Percentiles rank a stretch among this genome's conserved stretches.
Evolutionary conservation across 2,888 invertebrate species (phyloP).

Genomic region (Diloba caeruleocephala): DNA sequence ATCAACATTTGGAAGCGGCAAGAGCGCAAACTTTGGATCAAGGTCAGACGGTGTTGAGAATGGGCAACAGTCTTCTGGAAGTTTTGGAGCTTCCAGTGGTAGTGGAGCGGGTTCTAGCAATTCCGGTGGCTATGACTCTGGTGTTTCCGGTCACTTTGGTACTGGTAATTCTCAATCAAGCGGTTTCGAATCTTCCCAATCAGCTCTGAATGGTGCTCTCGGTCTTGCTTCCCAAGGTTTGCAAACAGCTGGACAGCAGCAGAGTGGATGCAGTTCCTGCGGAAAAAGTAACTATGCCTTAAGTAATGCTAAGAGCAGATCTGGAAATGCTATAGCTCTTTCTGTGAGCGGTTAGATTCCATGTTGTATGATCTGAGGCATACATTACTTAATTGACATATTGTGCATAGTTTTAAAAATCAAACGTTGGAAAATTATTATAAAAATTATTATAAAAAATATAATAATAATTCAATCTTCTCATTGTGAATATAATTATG

Average conservation of each 20-base stretch:
- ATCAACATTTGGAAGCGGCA: slow-evolving; percentile 3
- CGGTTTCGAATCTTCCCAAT: slow-evolving; percentile 45
- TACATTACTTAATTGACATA: too few species aligned
- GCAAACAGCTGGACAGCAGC: slow-evolving; percentile 56
- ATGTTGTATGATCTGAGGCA: slow-evolving; percentile 11
- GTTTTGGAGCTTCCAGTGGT: slow-evolving; percentile 18
- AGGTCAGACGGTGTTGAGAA: slow-evolving; percentile 8
- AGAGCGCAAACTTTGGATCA: slow-evolving; percentile 2
- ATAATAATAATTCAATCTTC: neutral
- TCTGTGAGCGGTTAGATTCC: slow-evolving; percentile 74
- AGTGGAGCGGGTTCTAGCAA: slow-evolving; percentile 16
- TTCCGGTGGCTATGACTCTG: neutral
- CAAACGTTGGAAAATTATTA: neutral
- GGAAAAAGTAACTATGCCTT: slow-evolving; percentile 74
- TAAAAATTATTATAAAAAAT: neutral
- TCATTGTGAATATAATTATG: slow-evolving; percentile 7
- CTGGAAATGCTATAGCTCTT: slow-evolving; percentile 78
- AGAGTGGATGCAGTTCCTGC: slow-evolving; percentile 72
- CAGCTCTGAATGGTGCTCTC: slow-evolving; percentile 71
- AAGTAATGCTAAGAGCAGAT: slow-evolving; percentile 81
- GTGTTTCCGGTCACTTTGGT: slow-evolving; percentile 12
- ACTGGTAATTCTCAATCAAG: slow-evolving; percentile 11
- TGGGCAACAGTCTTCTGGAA: slow-evolving; percentile 20
- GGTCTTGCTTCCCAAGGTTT: slow-evolving; percentile 73
- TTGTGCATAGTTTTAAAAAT: neutral